Base-by-base conservation (phyloP, 2,113 vertebrate species). In the Anser cygnoides region DNA sequence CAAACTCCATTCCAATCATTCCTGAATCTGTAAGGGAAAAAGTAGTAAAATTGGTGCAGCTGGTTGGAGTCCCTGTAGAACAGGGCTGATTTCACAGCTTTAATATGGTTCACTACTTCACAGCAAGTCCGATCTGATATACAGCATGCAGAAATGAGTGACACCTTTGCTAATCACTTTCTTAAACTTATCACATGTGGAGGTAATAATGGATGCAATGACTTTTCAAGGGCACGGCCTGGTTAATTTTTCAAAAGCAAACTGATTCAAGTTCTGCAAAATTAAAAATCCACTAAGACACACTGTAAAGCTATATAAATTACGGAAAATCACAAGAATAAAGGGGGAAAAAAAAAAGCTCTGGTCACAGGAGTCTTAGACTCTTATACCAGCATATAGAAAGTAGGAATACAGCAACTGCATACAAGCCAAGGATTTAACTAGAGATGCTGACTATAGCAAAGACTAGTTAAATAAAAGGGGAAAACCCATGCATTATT, bases 131-230 rank as follows among this genome's bases (percentile, higher is more conserved):
- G 2, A 97, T 95, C 95, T 93, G 86, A 96, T 96, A 89, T 92
- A 92, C 59, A 88, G 93, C 91, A 80, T 74, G 84, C 93, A 90
- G 95, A 80, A 94, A 93, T 96, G 95, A 97, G 83, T 97, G 97
- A 93, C 96, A 96, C 92, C 89, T 96, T 96, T 96, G 95, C 94
- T 97, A 97, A 97, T 97, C 95, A 97, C 93, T 97, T 91, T 80
- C 89, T 96, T 96, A 96, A 97, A 97, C 96, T 97, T 97, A 96
- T 89, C 94, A 91, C 94, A 97, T 96, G 94, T 91, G 92, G 93
- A 92, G 84, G 91, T 91, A 95, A 96, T 96, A 89, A 92, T 77
- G 88, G 84, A 97, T 91, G 92, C 94, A 93, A 96, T 94, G 95
- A 97, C 94, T 96, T 97, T 96, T 87, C 97, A 97, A 97, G 94